Evolutionary conservation across 2,888 invertebrate genomes (phyloP).

Genomic region (Caenorhabditis sinica): DNA sequence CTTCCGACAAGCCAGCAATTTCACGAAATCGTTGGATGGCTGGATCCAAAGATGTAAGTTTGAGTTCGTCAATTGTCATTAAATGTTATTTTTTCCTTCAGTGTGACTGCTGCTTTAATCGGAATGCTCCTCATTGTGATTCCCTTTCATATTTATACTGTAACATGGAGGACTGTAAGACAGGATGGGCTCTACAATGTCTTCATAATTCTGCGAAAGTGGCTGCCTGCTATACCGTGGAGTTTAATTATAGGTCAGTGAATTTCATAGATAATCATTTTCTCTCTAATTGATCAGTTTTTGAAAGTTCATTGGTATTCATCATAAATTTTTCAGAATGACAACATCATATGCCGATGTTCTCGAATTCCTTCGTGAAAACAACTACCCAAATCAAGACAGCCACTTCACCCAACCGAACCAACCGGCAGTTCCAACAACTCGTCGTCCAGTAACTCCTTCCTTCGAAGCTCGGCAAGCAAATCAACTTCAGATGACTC

Average conservation of each 20-base stretch:
- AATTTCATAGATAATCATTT: neutral
- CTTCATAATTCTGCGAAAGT: conserved; percentile 82
- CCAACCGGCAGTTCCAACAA: conserved; percentile 21
- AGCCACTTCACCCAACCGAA: conserved; percentile 48
- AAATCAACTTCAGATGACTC: conserved; percentile 61
- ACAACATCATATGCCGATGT: conserved; percentile 79
- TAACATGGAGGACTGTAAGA: conserved; percentile 82
- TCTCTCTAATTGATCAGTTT: no score
- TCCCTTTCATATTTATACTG: conserved; percentile 77
- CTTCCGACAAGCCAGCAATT: conserved; percentile 80
- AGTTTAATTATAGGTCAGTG: conserved; percentile 79
- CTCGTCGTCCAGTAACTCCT: conserved; percentile 44
- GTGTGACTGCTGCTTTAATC: conserved; percentile 72
- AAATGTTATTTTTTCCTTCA: conserved; percentile 40
- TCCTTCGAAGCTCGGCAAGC: conserved; percentile 44
- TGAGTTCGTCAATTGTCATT: no score
- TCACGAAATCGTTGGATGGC: conserved; percentile 80
- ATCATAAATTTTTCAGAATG: conserved; percentile 74
- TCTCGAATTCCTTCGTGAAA: conserved; percentile 78
- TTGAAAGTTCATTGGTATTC: neutral
- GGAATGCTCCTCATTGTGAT: conserved; percentile 64
- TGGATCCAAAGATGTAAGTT: conserved; percentile 75
- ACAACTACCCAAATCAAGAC: conserved; percentile 81
- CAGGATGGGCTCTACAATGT: conserved; percentile 83
- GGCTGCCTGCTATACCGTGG: conserved; percentile 82